Percentiles rank a stretch among this genome's conserved stretches.
Evolutionary conservation across 2,113 vertebrate species (phyloP).

Genomic region (Bujurquina vittata): DNA sequence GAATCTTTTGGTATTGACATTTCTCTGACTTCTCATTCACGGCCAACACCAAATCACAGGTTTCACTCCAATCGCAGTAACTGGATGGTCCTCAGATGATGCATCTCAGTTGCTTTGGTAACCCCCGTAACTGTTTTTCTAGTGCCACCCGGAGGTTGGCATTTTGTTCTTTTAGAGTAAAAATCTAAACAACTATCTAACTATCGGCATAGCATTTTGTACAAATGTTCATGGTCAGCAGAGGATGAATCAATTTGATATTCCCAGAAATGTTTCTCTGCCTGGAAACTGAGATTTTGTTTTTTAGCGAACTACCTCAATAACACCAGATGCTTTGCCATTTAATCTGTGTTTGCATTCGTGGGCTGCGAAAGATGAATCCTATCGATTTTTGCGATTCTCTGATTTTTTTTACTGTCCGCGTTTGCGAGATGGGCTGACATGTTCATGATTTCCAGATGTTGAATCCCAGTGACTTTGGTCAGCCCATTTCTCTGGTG

Average conservation of each 20-base stretch:
- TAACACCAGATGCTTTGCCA: not conserved
- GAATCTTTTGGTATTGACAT: not conserved
- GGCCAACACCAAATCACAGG: not conserved
- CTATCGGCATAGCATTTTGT: too few relatives aligned
- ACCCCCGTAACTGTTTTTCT: not conserved
- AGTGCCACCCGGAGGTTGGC: not conserved
- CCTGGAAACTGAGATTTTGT: not conserved
- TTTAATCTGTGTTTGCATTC: not conserved
- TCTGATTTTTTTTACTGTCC: not conserved
- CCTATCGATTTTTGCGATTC: not conserved
- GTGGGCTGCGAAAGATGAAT: not conserved
- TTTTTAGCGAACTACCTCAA: not conserved
- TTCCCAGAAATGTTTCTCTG: too few relatives aligned
- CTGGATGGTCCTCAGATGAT: not conserved
- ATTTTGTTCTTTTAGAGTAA: not conserved
- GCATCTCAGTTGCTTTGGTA: not conserved
- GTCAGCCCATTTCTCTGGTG: not conserved
- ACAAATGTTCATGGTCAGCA: too few relatives aligned
- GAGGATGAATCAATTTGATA: too few relatives aligned
- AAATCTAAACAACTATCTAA: not conserved
- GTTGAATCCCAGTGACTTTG: not conserved
- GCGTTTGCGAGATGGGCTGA: not conserved
- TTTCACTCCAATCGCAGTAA: not conserved
- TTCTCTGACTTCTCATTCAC: not conserved
- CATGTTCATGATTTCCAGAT: not conserved